These are phyloP conservation scores for Eutolmus rufibarbis DNA, from an alignment of 2,888 invertebrate species.

Conservation along the genomic window DNA sequence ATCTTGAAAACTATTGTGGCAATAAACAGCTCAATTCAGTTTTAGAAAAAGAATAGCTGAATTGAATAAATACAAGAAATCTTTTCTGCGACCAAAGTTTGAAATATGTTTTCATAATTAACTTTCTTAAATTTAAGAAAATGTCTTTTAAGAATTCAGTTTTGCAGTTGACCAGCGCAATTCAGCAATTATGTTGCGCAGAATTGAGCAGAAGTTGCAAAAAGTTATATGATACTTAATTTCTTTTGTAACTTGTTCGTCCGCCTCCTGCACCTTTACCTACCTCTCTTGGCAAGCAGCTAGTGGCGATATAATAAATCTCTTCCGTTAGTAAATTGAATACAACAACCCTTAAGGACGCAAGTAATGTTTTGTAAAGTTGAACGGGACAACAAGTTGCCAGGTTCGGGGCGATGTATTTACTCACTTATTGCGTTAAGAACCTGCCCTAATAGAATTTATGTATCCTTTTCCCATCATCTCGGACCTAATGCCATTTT, in stretches of 20 bases:
- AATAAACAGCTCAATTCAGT: too few relatives aligned
- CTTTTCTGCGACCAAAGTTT: too few relatives aligned
- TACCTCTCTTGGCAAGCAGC: not conserved
- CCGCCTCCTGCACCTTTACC: not conserved
- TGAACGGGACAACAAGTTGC: not conserved
- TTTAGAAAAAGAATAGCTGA: too few relatives aligned
- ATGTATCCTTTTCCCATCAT: constrained; percentile 18
- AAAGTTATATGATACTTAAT: too few relatives aligned
- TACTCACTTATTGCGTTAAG: constrained; percentile 2
- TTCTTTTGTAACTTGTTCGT: too few relatives aligned
- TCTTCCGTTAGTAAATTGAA: not conserved
- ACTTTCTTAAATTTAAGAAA: too few relatives aligned
- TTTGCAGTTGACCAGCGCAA: not conserved
- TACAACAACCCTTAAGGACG: not conserved
- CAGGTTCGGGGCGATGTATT: not conserved
- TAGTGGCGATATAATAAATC: not conserved
- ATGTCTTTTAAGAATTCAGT: not conserved
- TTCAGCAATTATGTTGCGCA: not conserved
- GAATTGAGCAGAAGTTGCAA: too few relatives aligned
- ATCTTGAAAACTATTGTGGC: too few relatives aligned
- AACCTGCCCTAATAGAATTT: constrained; percentile 18
- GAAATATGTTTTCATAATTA: too few relatives aligned
- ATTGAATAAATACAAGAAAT: too few relatives aligned
- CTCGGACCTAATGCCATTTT: constrained; percentile 7
- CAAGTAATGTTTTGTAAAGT: not conserved